Percentiles rank a stretch among this genome's conserved stretches.
phyloP scores from a whole-genome alignment of 1,140 invertebrate species.

The Cotesia chilonis region DNA sequence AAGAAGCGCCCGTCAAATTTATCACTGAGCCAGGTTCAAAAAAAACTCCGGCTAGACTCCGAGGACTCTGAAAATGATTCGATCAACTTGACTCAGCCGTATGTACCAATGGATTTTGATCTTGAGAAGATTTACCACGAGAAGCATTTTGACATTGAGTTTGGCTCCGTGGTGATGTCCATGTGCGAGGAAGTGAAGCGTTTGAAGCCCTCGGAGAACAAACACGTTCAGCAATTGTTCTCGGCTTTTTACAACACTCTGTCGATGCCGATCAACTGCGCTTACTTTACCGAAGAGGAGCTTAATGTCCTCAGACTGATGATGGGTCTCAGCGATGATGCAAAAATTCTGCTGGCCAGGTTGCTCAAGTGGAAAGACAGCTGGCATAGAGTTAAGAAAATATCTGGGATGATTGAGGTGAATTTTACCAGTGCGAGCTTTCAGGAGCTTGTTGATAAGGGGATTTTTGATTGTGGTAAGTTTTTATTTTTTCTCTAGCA shows the following conservation, averaged over 20 bases:
- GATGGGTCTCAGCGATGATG: conserved; percentile 42
- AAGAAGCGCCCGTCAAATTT: no score
- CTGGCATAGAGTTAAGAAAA: conserved; percentile 45
- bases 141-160: neutral
- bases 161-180: neutral
- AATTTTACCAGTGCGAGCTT: conserved; percentile 39
- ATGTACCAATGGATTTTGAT: neutral
- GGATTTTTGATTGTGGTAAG: conserved; percentile 47
- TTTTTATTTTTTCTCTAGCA: conserved; percentile 8
- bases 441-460: conserved; percentile 42
- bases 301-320: conserved; percentile 49
- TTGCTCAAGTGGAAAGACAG: conserved; percentile 52
- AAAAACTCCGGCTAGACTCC: no score
- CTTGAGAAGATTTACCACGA: neutral
- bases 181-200: neutral
- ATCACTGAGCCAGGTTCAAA: no score
- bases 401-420: conserved; percentile 47
- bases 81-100: neutral
- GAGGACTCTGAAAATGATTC: no score
- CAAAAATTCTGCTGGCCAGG: conserved; percentile 53
- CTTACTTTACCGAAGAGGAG: conserved; percentile 52
- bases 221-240: neutral
- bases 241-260: conserved; percentile 46
- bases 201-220: neutral
- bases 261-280: conserved; percentile 52